Conservation (phyloP, 2,797 vertebrate genomes). For the Enteromius anoplus region DNA sequence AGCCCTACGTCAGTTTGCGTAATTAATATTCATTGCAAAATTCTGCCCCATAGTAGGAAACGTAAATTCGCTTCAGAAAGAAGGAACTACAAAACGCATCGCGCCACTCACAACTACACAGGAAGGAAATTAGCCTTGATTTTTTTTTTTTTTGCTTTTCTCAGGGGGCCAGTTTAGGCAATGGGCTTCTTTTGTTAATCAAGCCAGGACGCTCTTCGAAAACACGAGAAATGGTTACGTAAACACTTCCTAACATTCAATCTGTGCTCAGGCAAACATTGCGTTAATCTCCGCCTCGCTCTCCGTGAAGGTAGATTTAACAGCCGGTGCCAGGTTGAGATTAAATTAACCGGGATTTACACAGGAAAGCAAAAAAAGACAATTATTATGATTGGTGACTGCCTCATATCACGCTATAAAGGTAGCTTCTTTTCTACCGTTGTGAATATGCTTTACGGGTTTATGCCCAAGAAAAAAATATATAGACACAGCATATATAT, state of each 20-base stretch:
- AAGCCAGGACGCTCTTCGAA: background rate
- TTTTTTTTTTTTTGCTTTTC: background rate
- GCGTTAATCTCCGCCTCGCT: conserved; percentile 6
- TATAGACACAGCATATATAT: background rate
- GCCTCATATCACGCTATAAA: background rate
- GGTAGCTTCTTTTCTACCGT: background rate
- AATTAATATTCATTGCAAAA: background rate
- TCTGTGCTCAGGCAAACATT: conserved; percentile 1
- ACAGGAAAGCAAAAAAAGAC: background rate
- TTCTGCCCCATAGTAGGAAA: background rate
- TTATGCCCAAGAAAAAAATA: too few relatives aligned
- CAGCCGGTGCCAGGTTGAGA: background rate
- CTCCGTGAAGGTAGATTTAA: background rate
- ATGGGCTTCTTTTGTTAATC: background rate
- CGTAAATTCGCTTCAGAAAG: background rate
- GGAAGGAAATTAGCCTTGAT: conserved; percentile 57
- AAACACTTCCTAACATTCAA: background rate
- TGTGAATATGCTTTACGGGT: background rate
- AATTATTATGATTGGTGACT: background rate
- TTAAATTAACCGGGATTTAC: conserved; percentile 4
- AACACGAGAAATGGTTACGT: background rate
- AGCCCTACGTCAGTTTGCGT: background rate
- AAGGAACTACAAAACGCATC: conserved; percentile 39
- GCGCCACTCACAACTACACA: conserved; percentile 25
- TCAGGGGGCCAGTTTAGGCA: conserved; percentile 9